Conservation (phyloP, 2,113 vertebrate species). For the Gymnarchus niloticus region DNA sequence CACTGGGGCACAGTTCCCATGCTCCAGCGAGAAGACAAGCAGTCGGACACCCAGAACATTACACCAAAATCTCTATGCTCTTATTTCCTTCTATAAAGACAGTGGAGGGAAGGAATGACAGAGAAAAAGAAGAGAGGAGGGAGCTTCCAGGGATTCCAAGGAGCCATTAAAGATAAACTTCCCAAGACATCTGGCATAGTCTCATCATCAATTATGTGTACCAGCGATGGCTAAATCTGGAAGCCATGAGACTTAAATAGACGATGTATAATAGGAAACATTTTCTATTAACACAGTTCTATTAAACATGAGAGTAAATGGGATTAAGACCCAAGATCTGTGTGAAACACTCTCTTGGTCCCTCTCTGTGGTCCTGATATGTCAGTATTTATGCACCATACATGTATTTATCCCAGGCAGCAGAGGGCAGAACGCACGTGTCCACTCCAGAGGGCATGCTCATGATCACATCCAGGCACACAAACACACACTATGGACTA, state of each 20-base stretch:
- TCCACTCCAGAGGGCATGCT: not conserved
- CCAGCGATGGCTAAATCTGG: not conserved
- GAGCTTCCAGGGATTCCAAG: conserved; percentile 4
- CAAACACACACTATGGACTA: not conserved
- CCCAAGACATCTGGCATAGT: not conserved
- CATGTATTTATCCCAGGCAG: not conserved
- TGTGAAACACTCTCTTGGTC: not conserved
- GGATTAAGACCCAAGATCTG: not conserved
- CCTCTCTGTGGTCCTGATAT: conserved; percentile 18
- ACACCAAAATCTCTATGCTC: not conserved
- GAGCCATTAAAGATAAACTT: not conserved
- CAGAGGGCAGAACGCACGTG: not conserved
- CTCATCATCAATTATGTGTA: not conserved
- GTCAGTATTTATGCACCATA: not conserved
- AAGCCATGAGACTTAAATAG: conserved; percentile 6
- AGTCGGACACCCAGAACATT: not conserved
- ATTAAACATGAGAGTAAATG: not conserved
- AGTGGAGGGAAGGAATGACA: not conserved
- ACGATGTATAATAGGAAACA: conserved; percentile 9
- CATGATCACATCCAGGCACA: not conserved
- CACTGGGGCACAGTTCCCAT: not conserved
- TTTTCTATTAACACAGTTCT: conserved; percentile 15
- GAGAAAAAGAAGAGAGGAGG: not conserved
- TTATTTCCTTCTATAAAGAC: not conserved
- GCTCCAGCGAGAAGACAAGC: not conserved